phyloP scores from a whole-genome alignment of 1,140 invertebrate genomes.

The Lasioglossum baleicum region DNA sequence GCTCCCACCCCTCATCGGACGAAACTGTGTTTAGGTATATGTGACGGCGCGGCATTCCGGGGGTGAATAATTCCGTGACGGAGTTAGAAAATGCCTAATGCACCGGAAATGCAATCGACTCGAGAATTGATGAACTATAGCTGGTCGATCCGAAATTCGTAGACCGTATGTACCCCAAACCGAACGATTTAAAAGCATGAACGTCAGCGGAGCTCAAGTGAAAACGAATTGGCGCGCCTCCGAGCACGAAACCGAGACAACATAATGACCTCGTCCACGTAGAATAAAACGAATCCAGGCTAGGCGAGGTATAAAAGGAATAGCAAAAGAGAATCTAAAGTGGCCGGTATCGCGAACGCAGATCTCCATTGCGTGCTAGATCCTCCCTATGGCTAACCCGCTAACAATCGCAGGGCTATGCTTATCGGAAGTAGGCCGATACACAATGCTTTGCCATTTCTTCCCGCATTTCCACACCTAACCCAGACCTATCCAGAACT shows the following conservation, averaged over 20 bases:
- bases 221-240: neutral
- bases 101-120: neutral
- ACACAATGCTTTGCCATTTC: constrained; percentile 55
- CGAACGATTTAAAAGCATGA: constrained; percentile 28
- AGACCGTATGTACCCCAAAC: neutral
- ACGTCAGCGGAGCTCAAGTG: constrained; percentile 15
- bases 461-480: constrained; percentile 31
- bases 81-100: neutral
- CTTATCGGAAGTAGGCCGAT: constrained; percentile 46
- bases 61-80: neutral
- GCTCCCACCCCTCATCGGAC: too few species aligned
- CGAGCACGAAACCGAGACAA: constrained; percentile 7
- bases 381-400: constrained; percentile 34
- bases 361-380: constrained; percentile 58
- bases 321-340: constrained; percentile 51
- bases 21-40: too few species aligned
- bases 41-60: neutral
- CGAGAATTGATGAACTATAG: neutral
- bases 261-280: constrained; percentile 8
- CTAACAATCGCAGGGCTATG: constrained; percentile 34
- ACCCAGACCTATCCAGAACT: neutral
- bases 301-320: constrained; percentile 45
- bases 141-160: neutral
- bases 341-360: constrained; percentile 47
- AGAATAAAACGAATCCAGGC: constrained; percentile 20